phyloP scores from a whole-genome alignment of 2,797 vertebrate species.

The Masticophis lateralis region DNA sequence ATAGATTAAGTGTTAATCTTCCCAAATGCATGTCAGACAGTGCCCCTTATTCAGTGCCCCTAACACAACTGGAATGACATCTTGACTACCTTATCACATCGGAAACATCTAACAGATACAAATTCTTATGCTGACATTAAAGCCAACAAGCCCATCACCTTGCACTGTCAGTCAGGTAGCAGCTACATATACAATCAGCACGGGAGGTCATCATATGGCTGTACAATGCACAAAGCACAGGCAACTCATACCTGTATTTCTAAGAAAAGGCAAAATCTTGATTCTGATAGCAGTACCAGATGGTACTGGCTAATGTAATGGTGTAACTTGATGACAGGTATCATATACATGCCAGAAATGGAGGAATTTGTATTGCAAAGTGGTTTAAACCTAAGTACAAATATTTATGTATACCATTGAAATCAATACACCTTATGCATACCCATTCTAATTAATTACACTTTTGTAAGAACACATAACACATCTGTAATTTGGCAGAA shows the following conservation, averaged over 20 bases:
- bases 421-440: not conserved
- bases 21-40: not conserved
- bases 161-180: no score
- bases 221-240: not conserved
- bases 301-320: not conserved
- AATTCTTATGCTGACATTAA: not conserved
- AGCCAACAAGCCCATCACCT: not conserved
- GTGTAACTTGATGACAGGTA: not conserved
- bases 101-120: not conserved
- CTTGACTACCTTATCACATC: not conserved
- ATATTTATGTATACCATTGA: not conserved
- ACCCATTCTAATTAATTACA: not conserved
- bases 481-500: not conserved
- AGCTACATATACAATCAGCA: not conserved
- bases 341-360: not conserved
- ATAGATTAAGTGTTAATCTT: not conserved
- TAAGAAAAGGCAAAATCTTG: not conserved
- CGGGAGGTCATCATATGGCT: not conserved
- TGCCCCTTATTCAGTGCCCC: not conserved
- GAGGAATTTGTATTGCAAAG: not conserved
- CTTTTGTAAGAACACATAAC: not conserved
- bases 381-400: not conserved
- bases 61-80: not conserved
- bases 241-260: not conserved
- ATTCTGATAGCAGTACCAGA: not conserved